These are phyloP conservation scores for Troilus luridus DNA, from an alignment of 2,888 invertebrate species.

Conservation along the genomic window DNA sequence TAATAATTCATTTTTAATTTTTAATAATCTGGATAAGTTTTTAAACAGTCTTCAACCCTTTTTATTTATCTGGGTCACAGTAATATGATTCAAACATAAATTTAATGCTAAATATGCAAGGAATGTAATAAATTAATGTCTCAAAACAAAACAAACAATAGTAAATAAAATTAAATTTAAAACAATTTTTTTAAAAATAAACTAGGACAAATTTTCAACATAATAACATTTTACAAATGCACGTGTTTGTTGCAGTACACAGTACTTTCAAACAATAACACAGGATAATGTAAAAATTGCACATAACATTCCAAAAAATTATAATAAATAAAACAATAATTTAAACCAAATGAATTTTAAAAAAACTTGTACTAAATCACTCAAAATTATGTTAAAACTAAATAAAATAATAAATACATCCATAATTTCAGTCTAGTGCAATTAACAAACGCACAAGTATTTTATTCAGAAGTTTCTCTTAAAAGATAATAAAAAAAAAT, in stretches of 20 bases:
- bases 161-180: constrained; percentile 6
- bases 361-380: constrained; percentile 49
- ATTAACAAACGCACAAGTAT: constrained; percentile 33
- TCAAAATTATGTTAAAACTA: constrained; percentile 48
- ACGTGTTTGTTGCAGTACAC: constrained; percentile 31
- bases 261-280: constrained; percentile 17
- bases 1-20: constrained; percentile 10
- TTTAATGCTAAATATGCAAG: constrained; percentile 15
- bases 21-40: constrained; percentile 40
- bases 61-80: not conserved
- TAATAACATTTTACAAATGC: constrained; percentile 21
- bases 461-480: constrained; percentile 9
- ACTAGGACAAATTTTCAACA: constrained; percentile 22
- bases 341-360: not conserved
- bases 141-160: constrained; percentile 30
- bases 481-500: not conserved
- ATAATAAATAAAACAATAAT: not conserved
- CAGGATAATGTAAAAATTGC: constrained; percentile 32
- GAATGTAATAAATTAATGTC: constrained; percentile 47
- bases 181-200: constrained; percentile 30
- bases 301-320: constrained; percentile 43
- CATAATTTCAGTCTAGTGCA: constrained; percentile 52
- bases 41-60: constrained; percentile 39
- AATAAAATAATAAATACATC: constrained; percentile 52
- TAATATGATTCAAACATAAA: constrained; percentile 35